A percentile compares a stretch with the other conserved stretches of the same genome.
phyloP scores from a whole-genome alignment of 2,888 invertebrate genomes.

The Sinodicranocentrus sp. region DNA sequence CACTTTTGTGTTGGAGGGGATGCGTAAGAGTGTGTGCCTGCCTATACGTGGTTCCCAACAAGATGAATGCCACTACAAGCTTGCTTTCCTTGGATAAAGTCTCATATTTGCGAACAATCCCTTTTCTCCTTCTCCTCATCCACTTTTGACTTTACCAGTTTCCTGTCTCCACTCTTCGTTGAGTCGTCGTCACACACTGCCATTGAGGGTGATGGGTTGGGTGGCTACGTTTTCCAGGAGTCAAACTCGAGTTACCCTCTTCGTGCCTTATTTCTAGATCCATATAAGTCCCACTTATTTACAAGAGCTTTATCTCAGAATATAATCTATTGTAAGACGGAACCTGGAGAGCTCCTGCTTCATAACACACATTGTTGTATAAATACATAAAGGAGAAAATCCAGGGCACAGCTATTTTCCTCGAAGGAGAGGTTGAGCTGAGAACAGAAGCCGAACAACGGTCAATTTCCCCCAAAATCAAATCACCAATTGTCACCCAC shows the following conservation, averaged over 20 bases:
- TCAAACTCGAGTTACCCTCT: not conserved
- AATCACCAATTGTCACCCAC: conserved; percentile 63
- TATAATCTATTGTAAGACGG: not conserved
- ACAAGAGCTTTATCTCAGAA: not conserved
- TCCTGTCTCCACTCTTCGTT: conserved; percentile 24
- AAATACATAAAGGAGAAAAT: not conserved
- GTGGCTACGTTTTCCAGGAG: not conserved
- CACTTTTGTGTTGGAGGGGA: conserved; percentile 18
- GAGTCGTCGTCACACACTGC: not conserved
- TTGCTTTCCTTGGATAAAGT: not conserved
- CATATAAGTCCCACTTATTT: not conserved
- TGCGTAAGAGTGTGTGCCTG: not conserved
- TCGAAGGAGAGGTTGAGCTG: not conserved
- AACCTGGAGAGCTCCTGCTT: not conserved
- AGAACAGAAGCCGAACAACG: conserved; percentile 15
- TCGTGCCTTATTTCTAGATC: not conserved
- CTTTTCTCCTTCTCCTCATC: not conserved
- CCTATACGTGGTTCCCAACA: not conserved
- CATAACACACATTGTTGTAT: not conserved
- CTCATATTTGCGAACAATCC: conserved; percentile 8
- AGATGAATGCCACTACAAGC: conserved; percentile 3
- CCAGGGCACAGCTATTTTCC: not conserved
- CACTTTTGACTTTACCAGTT: conserved; percentile 13
- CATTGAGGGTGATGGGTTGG: not conserved
- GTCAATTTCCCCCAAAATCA: conserved; percentile 63